phyloP scores from a whole-genome alignment of 2,888 invertebrate genomes.

The Eupithecia subfuscata region DNA sequence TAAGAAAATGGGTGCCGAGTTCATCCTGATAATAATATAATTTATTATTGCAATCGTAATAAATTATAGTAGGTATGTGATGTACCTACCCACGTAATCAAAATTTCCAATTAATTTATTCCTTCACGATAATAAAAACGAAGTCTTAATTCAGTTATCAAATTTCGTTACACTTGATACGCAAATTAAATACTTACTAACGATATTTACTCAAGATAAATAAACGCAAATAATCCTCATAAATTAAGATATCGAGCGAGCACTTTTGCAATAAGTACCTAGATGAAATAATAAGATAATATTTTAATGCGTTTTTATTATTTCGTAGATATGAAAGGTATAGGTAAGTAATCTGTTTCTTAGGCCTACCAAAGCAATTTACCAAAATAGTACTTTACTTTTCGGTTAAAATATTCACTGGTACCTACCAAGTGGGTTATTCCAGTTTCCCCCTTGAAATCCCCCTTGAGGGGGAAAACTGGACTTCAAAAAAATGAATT shows the following conservation, averaged over 20 bases:
- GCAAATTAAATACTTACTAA: slow-evolving; percentile 1
- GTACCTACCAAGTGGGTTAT: too few species aligned
- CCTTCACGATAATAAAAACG: neutral
- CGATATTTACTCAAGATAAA: neutral
- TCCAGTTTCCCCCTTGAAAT: too few species aligned
- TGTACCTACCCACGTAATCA: neutral
- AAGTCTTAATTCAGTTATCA: slow-evolving; percentile 9
- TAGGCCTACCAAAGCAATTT: neutral
- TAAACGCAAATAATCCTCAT: neutral
- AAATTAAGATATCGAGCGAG: neutral
- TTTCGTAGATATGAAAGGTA: neutral
- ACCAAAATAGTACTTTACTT: neutral
- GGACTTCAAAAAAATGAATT: too few species aligned
- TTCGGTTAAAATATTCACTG: too few species aligned
- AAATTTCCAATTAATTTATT: neutral
- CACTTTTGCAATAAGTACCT: neutral
- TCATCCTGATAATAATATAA: too few species aligned
- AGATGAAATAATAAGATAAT: neutral
- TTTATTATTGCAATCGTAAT: neutral
- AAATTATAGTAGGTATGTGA: neutral
- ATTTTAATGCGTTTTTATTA: neutral
- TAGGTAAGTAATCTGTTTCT: neutral
- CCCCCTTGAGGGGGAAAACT: too few species aligned
- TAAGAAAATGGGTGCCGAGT: too few species aligned
- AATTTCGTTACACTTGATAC: slow-evolving; percentile 9